Evolutionary conservation across 2,113 vertebrate genomes (phyloP), one percentile per base, ranked within the genome.

Genomic region (Stomatorhinus ivindoensis): DNA sequence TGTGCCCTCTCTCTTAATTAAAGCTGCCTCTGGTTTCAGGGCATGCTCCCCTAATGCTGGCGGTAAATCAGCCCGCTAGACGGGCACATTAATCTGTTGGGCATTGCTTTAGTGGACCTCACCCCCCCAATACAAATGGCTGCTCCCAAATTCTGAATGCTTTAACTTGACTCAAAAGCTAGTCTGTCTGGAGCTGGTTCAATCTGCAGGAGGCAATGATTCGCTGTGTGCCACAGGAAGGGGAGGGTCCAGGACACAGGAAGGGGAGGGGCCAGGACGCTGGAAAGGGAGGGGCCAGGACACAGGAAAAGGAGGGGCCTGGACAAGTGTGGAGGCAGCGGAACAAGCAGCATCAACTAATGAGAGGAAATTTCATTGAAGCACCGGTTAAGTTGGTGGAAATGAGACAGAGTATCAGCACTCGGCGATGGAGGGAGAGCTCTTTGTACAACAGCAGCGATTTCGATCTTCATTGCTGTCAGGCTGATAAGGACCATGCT

Each of bases 1-100:
- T 73, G 31, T 19, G 35, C 89, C 88, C 90, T 88, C 90, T 93
- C 92, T 3, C 92, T 94, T 48, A 94, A 95, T 95, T 94, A 93
- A 92, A 93, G 93, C 90, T 90, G 91, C 90, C 58, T 92, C 91
- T n/a, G 88, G 90, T 89, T 89, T 92, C 90, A 21, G 90, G 92
- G 93, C 93, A 92, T 91, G 94, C 92, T 90, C 92, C 91, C 90
- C 73, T 91, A 93, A 94, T 91, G 90, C 88, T 89, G 89, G 48
- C 91, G 10, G 89, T 94, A 92, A 91, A 93, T 94, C 93, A 93
- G 86, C 86, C 90, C 90, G 90, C 93, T 91, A 91, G 91, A 93
- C 87, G 69, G 86, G 87, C 92, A 92, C 90, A 92, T 92, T 58
- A 90, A 90, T 47, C 88, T 55, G 6, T 13, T 42, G 17, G 35